Percentiles rank a stretch among this genome's conserved stretches.
phyloP scores from a whole-genome alignment of 2,888 invertebrate genomes.

The Athalia rosae region DNA sequence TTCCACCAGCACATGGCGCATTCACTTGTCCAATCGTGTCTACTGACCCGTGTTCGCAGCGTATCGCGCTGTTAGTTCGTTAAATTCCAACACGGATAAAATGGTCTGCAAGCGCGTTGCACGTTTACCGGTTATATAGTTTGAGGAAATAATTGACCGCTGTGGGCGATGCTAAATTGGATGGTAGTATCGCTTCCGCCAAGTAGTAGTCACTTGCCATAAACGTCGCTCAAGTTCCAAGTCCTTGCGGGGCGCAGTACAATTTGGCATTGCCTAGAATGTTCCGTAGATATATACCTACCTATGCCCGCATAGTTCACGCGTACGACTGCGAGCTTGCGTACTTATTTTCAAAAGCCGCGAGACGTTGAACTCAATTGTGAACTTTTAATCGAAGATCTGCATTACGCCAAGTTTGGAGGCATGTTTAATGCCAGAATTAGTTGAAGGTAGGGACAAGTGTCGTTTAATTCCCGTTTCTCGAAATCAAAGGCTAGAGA shows the following conservation, averaged over 20 bases:
- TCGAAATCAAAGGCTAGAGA: not conserved
- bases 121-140: constrained; percentile 20
- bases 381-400: constrained; percentile 29
- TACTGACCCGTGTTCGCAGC: too few relatives aligned
- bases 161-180: constrained; percentile 38
- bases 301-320: not conserved
- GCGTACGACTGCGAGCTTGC: constrained; percentile 25
- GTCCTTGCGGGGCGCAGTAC: constrained; percentile 35
- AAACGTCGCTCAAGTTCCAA: constrained; percentile 37
- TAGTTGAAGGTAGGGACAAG: not conserved
- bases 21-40: not conserved
- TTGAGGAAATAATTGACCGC: constrained; percentile 40
- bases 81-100: constrained; percentile 9
- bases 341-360: constrained; percentile 31
- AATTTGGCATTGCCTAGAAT: constrained; percentile 34
- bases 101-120: not conserved
- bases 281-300: constrained; percentile 10
- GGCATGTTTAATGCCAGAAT: not conserved
- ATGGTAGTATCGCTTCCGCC: constrained; percentile 40
- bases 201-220: constrained; percentile 37
- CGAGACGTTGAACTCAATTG: constrained; percentile 14
- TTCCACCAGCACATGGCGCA: not conserved
- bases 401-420: constrained; percentile 30
- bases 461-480: constrained; percentile 9
- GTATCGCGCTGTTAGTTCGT: not conserved